Evolutionary conservation across 2,797 vertebrate genomes (phyloP).

Genomic region (Mallotus villosus): DNA sequence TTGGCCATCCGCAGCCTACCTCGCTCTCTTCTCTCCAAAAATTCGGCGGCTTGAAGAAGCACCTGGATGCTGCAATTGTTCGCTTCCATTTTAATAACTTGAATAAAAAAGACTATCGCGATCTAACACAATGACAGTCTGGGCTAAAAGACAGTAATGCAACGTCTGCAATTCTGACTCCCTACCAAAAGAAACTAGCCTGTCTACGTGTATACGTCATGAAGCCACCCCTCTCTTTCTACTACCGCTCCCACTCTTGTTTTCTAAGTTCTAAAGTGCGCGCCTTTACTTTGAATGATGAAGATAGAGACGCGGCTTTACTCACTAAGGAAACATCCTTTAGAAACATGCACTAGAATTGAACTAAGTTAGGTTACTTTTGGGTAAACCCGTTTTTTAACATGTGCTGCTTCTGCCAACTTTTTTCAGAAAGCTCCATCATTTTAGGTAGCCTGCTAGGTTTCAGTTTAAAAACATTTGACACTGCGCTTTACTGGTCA

Average conservation of each 20-base stretch:
- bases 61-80: slow-evolving; percentile 87
- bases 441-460: too few relatives aligned
- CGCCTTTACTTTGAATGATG: slow-evolving; percentile 7
- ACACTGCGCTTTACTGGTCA: background rate
- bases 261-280: slow-evolving; percentile 3
- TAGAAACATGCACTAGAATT: background rate
- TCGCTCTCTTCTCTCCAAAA: slow-evolving; percentile 86
- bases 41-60: slow-evolving; percentile 91
- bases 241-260: slow-evolving; percentile 31
- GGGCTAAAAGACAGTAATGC: slow-evolving; percentile 34
- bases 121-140: slow-evolving; percentile 11
- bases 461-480: too few relatives aligned
- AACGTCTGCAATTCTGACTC: slow-evolving; percentile 45
- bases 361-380: too few relatives aligned
- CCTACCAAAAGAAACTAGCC: slow-evolving; percentile 6
- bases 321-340: background rate
- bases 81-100: slow-evolving; percentile 77
- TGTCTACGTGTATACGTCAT: slow-evolving; percentile 30
- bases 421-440: too few relatives aligned
- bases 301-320: background rate
- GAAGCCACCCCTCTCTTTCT: slow-evolving; percentile 22
- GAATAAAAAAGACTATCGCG: slow-evolving; percentile 27
- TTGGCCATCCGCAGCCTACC: slow-evolving; percentile 64
- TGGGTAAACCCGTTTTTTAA: too few relatives aligned
- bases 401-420: too few relatives aligned